A percentile compares a stretch with the other conserved stretches of the same genome.
phyloP scores from a whole-genome alignment of 2,113 vertebrate species.

The Neogale vison region DNA sequence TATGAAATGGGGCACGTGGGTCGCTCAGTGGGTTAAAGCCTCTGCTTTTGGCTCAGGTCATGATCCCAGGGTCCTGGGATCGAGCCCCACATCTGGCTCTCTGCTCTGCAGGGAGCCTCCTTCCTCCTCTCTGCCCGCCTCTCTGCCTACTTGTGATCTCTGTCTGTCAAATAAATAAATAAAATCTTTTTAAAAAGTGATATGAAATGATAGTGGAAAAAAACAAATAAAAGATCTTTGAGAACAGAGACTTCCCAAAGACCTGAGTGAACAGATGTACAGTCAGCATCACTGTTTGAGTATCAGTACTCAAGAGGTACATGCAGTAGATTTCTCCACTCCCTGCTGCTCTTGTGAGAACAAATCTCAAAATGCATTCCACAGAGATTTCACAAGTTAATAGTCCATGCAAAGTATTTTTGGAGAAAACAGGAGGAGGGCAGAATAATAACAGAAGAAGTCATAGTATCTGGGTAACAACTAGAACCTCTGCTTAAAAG shows the following conservation, averaged over 20 bases:
- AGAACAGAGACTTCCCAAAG: neutral
- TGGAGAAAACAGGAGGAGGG: neutral
- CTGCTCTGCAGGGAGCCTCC: no score
- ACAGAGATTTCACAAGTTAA: neutral
- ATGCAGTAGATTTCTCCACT: neutral
- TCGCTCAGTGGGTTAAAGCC: no score
- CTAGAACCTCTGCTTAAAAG: neutral
- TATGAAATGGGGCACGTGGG: neutral
- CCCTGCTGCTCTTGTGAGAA: slow-evolving; percentile 22
- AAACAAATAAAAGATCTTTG: neutral
- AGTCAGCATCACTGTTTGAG: neutral
- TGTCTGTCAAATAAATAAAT: no score
- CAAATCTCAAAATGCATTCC: neutral
- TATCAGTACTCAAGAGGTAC: neutral
- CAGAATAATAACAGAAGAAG: neutral
- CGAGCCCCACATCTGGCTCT: no score
- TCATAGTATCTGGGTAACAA: neutral
- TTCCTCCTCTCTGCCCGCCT: no score
- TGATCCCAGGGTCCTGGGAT: no score
- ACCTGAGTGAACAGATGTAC: slow-evolving; percentile 6
- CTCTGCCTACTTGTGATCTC: no score
- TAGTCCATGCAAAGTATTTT: neutral
- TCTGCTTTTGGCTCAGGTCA: no score
- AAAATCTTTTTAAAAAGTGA: neutral
- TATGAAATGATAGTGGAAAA: neutral